These are phyloP conservation scores for Sclerurus mexicanus DNA, from an alignment of 2,113 vertebrate genomes.

Conservation along the genomic window DNA sequence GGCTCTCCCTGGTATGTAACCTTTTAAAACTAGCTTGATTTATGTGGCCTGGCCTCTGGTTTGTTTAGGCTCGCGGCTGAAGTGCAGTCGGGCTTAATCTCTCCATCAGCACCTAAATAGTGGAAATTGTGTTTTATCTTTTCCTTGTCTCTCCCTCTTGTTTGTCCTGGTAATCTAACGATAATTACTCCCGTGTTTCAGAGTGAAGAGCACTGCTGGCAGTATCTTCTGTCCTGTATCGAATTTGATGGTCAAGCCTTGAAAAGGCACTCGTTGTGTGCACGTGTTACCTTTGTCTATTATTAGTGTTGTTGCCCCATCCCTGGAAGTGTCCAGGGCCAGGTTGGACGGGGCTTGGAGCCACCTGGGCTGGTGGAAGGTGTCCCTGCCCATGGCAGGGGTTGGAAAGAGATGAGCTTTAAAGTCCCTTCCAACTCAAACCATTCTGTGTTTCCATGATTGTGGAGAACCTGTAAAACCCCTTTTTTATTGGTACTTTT, in stretches of 20 bases:
- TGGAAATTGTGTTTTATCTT: slow-evolving; percentile 41
- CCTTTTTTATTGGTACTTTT: background rate
- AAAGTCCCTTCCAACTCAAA: background rate
- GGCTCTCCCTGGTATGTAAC: slow-evolving; percentile 20
- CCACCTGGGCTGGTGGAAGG: background rate
- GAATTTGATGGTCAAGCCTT: background rate
- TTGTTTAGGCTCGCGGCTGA: slow-evolving; percentile 12
- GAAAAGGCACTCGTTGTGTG: background rate
- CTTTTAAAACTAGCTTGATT: slow-evolving; percentile 29
- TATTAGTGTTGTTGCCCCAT: background rate
- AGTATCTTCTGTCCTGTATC: background rate
- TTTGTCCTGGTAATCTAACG: slow-evolving; percentile 22
- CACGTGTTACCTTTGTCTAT: background rate
- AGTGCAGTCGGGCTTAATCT: slow-evolving; percentile 15
- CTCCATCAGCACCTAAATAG: background rate
- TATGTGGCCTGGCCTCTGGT: slow-evolving; percentile 19
- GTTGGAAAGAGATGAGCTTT: background rate
- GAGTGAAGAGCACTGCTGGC: background rate
- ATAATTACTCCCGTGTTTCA: slow-evolving; percentile 1
- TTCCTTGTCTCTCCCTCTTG: background rate
- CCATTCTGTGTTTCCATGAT: background rate
- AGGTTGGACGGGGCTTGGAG: background rate
- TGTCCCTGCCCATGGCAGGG: background rate
- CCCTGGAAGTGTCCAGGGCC: background rate
- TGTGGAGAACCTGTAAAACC: background rate